phyloP scores from a whole-genome alignment of 2,797 vertebrate genomes.

The Trichosurus vulpecula region DNA sequence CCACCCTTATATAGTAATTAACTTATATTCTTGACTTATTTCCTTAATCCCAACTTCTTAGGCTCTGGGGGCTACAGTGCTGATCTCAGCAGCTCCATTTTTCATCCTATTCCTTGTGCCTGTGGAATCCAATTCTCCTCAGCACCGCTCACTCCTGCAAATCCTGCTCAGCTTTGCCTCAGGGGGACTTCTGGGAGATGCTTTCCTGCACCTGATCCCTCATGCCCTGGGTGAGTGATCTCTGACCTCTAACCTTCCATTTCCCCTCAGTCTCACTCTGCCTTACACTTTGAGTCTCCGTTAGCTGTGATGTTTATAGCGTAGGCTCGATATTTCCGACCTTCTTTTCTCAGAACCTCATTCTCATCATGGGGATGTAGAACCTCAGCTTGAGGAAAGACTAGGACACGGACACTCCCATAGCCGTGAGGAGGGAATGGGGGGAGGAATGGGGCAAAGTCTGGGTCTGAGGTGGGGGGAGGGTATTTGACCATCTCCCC shows the following conservation, averaged over 20 bases:
- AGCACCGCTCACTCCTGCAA: conserved; percentile 93
- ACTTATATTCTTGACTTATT: background rate
- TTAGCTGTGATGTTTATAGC: background rate
- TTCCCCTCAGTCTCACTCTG: background rate
- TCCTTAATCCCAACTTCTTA: conserved; percentile 65
- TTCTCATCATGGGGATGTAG: conserved; percentile 83
- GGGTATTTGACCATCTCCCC: background rate
- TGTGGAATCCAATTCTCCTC: conserved; percentile 93
- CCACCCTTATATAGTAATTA: background rate
- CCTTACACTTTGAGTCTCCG: background rate
- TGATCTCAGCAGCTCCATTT: conserved; percentile 95
- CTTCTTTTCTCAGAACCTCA: conserved; percentile 87
- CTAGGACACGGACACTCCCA: conserved; percentile 91
- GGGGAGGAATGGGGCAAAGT: background rate
- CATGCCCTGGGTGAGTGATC: conserved; percentile 90
- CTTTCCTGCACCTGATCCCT: conserved; percentile 95
- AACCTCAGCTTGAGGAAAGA: conserved; percentile 77
- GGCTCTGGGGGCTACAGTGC: conserved; percentile 92
- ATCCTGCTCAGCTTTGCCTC: conserved; percentile 95
- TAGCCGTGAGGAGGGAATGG: conserved; percentile 77
- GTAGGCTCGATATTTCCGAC: background rate
- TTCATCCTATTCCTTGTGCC: conserved; percentile 95
- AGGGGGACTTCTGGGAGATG: conserved; percentile 94
- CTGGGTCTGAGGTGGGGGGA: background rate
- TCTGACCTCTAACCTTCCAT: background rate